Base-by-base conservation (phyloP, 2,888 invertebrate genomes). In the Leptarthrus brevirostris region DNA sequence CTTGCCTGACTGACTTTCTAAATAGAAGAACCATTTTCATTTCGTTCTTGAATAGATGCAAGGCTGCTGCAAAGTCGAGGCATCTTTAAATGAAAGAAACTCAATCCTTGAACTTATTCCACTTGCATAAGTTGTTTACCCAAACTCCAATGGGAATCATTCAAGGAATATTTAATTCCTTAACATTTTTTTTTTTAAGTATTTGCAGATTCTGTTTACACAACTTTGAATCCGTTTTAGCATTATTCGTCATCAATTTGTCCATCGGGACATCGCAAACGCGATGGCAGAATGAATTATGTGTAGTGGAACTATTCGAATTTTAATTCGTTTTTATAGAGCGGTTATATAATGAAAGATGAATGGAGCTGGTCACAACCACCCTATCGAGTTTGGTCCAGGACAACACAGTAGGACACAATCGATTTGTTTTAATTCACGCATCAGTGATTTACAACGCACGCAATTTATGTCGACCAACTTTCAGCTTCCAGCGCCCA, bases 91-190 rank as follows among this genome's bases (percentile, higher is more conserved):
- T 56, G 56, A 56, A 56, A 56, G 56, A 16, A 56, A 56, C 56
- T 56, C 56, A 56, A 56, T 56, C 56, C 24, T 16, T 30, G 30
- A 30, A 56, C 24, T 30, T 56, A 56, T 56, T 56, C 24, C 56
- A 56, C 56, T 56, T 56, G 56, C 56, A 56, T 56, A 56, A 56
- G 56, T 56, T 56, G 26, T 56, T 56, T 56, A 30, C 30, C n/a
- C 30, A 30, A 30, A 16, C 16, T 56, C 56, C 34, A 56, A 10
- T 16, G n/a, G n/a, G n/a, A n/a, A n/a, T n/a, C n/a, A n/a, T n/a
- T n/a, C n/a, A n/a, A n/a, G n/a, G n/a, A n/a, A n/a, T n/a, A 16
- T 6, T 14, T 30, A 56, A 56, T 30, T 34, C 3, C 12, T 8
- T 30, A 16, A 30, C 24, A 56, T 14, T 16, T 8, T 14, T 34